Conservation (phyloP, 2,797 vertebrate species). For the Parauchenoglanis punctatus region DNA sequence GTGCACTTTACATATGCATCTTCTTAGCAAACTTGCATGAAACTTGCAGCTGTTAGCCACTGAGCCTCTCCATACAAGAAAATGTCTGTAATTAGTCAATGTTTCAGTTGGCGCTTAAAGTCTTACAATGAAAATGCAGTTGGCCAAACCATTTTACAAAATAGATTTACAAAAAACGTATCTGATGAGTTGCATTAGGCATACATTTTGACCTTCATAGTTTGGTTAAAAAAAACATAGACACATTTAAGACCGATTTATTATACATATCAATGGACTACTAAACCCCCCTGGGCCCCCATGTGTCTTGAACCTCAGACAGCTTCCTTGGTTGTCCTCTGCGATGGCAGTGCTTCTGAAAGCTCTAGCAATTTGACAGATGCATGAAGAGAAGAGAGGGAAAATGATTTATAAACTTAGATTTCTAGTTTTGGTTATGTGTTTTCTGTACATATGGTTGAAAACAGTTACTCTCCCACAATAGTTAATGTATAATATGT, state of each 20-base stretch:
- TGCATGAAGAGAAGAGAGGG: background rate
- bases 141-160: background rate
- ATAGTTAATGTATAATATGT: background rate
- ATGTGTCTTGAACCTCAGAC: background rate
- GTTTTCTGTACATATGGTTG: background rate
- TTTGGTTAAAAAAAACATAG: background rate
- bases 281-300: background rate
- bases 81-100: background rate
- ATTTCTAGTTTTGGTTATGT: conserved; percentile 14
- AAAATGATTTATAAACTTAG: background rate
- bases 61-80: background rate
- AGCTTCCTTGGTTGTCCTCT: background rate
- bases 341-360: background rate
- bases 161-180: background rate
- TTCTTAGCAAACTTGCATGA: background rate
- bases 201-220: background rate
- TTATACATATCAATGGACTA: background rate
- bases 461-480: background rate
- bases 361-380: background rate
- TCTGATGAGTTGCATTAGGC: background rate
- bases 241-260: background rate
- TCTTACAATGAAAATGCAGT: background rate
- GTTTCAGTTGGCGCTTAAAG: background rate
- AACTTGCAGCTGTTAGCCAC: background rate
- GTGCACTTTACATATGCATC: background rate